Evolutionary conservation across 2,113 vertebrate genomes (phyloP).

Genomic region (Ondatra zibethicus): DNA sequence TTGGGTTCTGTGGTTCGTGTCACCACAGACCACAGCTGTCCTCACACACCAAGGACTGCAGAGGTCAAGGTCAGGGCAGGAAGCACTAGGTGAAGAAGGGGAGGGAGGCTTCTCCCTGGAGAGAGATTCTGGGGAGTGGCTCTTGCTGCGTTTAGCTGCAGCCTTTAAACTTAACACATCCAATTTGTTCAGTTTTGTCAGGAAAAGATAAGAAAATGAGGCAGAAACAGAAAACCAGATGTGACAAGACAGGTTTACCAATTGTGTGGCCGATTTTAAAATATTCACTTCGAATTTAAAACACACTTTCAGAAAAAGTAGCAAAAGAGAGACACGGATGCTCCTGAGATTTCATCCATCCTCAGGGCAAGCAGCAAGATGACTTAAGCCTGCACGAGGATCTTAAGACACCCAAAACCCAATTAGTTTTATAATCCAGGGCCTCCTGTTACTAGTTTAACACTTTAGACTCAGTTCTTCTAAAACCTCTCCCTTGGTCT

Average conservation of each 20-base stretch:
- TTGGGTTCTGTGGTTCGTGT: slow-evolving; percentile 85
- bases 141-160: not conserved
- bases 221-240: not conserved
- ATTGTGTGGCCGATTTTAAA: not conserved
- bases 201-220: not conserved
- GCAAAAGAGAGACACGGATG: accelerated
- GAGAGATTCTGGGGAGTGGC: not conserved
- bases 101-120: slow-evolving; percentile 48
- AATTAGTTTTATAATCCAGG: accelerated
- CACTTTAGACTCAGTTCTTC: accelerated
- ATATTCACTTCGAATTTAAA: not conserved
- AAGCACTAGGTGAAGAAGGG: not conserved
- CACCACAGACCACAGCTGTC: slow-evolving; percentile 86
- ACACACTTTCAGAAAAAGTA: not conserved
- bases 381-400: not conserved
- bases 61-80: slow-evolving; percentile 87
- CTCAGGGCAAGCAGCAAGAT: accelerated
- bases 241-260: not conserved
- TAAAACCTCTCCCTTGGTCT: not conserved
- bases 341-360: not conserved
- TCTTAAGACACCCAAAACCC: accelerated
- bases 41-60: slow-evolving; percentile 78
- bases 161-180: slow-evolving; percentile 30
- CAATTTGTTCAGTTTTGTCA: slow-evolving; percentile 26
- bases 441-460: accelerated